phyloP scores from a whole-genome alignment of 2,113 vertebrate genomes.

The Lasiurus cinereus region DNA sequence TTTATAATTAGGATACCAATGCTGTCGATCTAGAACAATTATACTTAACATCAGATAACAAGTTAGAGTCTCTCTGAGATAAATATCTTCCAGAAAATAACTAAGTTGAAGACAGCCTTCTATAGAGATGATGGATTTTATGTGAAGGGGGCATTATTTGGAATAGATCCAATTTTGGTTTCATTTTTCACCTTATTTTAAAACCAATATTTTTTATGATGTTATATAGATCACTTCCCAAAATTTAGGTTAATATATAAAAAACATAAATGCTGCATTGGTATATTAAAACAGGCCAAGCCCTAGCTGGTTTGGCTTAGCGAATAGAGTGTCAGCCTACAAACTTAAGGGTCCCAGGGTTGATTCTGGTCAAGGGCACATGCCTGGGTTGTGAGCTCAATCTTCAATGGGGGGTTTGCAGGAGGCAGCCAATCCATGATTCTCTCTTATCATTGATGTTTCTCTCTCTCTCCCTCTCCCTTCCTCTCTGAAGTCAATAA shows the following conservation, averaged over 20 bases:
- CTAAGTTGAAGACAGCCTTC: not conserved
- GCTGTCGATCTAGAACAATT: not conserved
- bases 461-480: too few relatives aligned
- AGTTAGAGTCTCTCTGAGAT: not conserved
- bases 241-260: not conserved
- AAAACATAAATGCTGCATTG: not conserved
- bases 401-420: too few relatives aligned
- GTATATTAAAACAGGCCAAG: constrained; percentile 15
- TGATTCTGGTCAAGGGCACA: too few relatives aligned
- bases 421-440: too few relatives aligned
- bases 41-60: not conserved
- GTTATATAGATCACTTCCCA: not conserved
- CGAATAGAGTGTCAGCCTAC: too few relatives aligned
- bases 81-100: constrained; percentile 40
- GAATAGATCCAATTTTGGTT: constrained; percentile 14
- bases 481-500: too few relatives aligned
- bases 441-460: too few relatives aligned
- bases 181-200: constrained; percentile 31
- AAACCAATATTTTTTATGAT: constrained; percentile 12
- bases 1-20: constrained; percentile 12
- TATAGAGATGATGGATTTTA: not conserved
- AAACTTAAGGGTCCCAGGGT: too few relatives aligned
- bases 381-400: too few relatives aligned
- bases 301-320: too few relatives aligned
- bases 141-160: not conserved